Percentiles rank a stretch among this genome's conserved stretches.
Conservation (phyloP, 2,888 invertebrate genomes). For the Nysson spinosus region DNA sequence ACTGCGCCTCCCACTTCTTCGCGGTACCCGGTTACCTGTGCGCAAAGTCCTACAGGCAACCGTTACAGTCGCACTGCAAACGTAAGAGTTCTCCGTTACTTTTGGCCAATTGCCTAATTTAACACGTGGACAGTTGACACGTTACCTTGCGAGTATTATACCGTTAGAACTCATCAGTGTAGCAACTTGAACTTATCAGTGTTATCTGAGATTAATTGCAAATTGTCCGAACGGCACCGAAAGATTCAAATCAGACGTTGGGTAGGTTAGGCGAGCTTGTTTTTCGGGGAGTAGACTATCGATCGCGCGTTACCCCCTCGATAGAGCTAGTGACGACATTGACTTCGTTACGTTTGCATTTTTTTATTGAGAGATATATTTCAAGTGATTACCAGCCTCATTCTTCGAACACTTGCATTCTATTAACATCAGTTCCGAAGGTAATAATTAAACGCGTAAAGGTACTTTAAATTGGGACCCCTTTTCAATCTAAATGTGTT, state of each 20-base stretch:
- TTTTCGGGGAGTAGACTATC: constrained; percentile 55
- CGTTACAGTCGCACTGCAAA: not conserved
- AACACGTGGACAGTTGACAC: not conserved
- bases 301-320: constrained; percentile 58
- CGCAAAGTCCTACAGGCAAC: constrained; percentile 4
- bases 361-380: constrained; percentile 24
- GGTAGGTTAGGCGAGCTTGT: constrained; percentile 47
- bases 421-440: not conserved
- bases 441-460: constrained; percentile 8
- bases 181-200: not conserved
- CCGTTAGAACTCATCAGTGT: not conserved
- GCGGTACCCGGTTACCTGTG: constrained; percentile 4
- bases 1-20: not conserved
- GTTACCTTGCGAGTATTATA: not conserved
- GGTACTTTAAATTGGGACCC: not conserved
- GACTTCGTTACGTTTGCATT: constrained; percentile 30
- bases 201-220: not conserved
- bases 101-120: constrained; percentile 8
- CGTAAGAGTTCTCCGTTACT: constrained; percentile 4
- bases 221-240: not conserved
- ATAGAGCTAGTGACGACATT: constrained; percentile 45
- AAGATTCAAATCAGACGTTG: constrained; percentile 16
- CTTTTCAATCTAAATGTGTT: not conserved
- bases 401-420: too few species aligned
- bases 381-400: constrained; percentile 2